Percentiles rank a stretch among this genome's conserved stretches.
Conservation (phyloP, 2,113 vertebrate species). For the Paramisgurnus dabryanus region DNA sequence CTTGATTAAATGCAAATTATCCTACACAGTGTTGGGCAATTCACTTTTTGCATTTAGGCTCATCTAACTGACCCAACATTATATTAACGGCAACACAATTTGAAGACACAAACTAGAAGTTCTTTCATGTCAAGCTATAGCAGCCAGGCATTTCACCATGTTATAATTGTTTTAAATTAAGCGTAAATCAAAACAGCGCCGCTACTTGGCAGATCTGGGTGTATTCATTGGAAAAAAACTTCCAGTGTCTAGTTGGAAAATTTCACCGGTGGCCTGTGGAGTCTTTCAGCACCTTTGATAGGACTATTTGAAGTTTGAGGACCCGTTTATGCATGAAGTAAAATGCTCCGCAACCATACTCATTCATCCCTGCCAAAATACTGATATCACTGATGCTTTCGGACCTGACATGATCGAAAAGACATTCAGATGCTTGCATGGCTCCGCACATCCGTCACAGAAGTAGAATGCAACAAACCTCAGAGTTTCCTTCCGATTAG, state of each 20-base stretch:
- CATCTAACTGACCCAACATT: constrained; percentile 32
- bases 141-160: background rate
- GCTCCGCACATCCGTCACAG: background rate
- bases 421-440: background rate
- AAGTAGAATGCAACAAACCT: background rate
- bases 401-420: constrained; percentile 39
- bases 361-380: constrained; percentile 35
- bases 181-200: background rate
- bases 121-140: constrained; percentile 7
- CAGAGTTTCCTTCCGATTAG: background rate
- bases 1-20: constrained; percentile 1
- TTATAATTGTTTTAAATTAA: background rate
- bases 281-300: constrained; percentile 62
- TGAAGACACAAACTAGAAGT: background rate
- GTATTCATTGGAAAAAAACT: constrained; percentile 6
- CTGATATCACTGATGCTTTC: constrained; percentile 40
- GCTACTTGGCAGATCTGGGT: background rate
- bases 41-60: constrained; percentile 14
- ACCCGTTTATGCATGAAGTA: constrained; percentile 51
- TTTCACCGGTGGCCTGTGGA: constrained; percentile 42
- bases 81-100: constrained; percentile 38
- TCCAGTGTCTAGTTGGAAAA: background rate
- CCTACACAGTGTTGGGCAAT: background rate
- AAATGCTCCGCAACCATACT: constrained; percentile 47
- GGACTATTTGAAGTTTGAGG: constrained; percentile 36